Evolutionary conservation across 2,113 vertebrate genomes (phyloP).

Genomic region (Himantopus leucocephalus): DNA sequence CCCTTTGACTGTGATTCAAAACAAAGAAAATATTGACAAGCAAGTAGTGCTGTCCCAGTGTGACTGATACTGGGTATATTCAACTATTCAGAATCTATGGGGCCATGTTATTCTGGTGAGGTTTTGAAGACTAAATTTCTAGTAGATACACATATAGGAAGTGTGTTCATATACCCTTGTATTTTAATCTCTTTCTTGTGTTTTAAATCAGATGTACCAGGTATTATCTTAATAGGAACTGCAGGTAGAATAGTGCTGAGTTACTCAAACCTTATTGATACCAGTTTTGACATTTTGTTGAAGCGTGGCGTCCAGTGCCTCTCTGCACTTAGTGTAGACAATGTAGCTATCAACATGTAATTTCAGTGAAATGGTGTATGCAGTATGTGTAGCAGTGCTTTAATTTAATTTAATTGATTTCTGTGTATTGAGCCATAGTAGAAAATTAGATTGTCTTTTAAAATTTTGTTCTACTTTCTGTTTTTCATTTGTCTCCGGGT

Average conservation of each 20-base stretch:
- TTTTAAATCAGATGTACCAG: constrained; percentile 64
- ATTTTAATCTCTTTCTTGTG: constrained; percentile 60
- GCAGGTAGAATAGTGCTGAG: constrained; percentile 48
- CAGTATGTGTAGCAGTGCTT: constrained; percentile 74
- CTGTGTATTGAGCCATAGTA: constrained; percentile 73
- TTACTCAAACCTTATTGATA: constrained; percentile 70
- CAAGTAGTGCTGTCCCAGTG: constrained; percentile 1
- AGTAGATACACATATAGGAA: constrained; percentile 21
- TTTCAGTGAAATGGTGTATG: constrained; percentile 82
- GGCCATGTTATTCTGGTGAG: constrained; percentile 22
- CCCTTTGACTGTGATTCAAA: not conserved
- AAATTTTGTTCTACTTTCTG: constrained; percentile 51
- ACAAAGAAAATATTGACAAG: not conserved
- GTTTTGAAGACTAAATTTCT: constrained; percentile 27
- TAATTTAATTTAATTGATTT: constrained; percentile 71
- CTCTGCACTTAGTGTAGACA: constrained; percentile 90
- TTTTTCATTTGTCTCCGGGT: not conserved
- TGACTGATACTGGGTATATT: constrained; percentile 18
- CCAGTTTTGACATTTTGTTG: constrained; percentile 77
- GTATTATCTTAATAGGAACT: constrained; percentile 70
- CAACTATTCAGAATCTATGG: not conserved
- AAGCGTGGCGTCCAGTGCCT: constrained; percentile 91
- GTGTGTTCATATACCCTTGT: constrained; percentile 23
- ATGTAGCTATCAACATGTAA: constrained; percentile 84
- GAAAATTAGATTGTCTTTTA: constrained; percentile 67